Evolutionary conservation across 1,140 invertebrate genomes (phyloP).

Genomic region (Ctenoplectra terminalis): DNA sequence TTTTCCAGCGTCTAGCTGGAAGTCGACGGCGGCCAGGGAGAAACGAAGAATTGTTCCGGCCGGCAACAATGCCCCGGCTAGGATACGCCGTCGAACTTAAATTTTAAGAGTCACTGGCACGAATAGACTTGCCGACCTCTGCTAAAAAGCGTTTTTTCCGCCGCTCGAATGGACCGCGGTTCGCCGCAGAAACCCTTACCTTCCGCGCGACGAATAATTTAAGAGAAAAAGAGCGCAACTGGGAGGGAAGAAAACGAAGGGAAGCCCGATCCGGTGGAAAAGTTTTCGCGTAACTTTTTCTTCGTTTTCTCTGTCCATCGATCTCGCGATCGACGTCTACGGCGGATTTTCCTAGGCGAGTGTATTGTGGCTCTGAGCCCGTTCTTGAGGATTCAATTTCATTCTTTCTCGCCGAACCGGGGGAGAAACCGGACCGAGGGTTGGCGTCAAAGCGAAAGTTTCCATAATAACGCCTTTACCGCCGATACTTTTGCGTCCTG

Average conservation of each 20-base stretch:
- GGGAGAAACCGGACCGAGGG: constrained; percentile 15
- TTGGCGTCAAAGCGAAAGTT: constrained; percentile 50
- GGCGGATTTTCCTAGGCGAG: constrained; percentile 8
- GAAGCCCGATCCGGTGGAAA: background rate
- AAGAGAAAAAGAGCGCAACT: constrained; percentile 35
- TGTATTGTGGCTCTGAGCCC: constrained; percentile 23
- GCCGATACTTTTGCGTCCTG: constrained; percentile 13
- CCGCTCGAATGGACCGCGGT: constrained; percentile 18
- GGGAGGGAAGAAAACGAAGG: background rate
- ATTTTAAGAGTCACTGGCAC: constrained; percentile 50
- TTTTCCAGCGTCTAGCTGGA: constrained; percentile 19
- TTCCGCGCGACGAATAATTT: constrained; percentile 62
- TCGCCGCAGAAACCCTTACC: background rate
- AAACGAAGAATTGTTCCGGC: constrained; percentile 47
- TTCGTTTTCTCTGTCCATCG: constrained; percentile 20
- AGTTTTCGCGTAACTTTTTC: constrained; percentile 41
- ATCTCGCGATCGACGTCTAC: constrained; percentile 34
- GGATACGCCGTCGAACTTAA: constrained; percentile 43
- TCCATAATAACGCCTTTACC: constrained; percentile 47
- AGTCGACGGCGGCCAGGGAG: background rate
- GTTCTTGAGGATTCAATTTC: constrained; percentile 34
- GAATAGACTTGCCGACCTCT: constrained; percentile 42
- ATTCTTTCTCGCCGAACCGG: constrained; percentile 20
- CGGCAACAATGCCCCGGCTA: constrained; percentile 30
- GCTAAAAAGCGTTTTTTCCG: constrained; percentile 32